These are phyloP conservation scores for Thalpophila matura DNA, from an alignment of 2,888 invertebrate genomes.

Conservation along the genomic window DNA sequence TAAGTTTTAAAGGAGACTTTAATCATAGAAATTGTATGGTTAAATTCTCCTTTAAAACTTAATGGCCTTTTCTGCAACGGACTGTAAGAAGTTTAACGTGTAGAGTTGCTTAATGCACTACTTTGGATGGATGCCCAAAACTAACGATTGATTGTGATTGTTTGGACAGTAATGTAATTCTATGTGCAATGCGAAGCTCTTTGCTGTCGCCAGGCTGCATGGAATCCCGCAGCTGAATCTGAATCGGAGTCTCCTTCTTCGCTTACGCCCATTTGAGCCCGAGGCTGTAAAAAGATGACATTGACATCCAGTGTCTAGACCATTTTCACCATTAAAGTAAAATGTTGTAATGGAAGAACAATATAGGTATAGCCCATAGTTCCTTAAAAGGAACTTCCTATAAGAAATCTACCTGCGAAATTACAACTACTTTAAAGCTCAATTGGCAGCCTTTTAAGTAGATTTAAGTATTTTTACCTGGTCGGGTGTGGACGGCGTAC, in stretches of 20 bases:
- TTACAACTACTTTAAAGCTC: too few relatives aligned
- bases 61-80: too few relatives aligned
- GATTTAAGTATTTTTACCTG: constrained; percentile 86
- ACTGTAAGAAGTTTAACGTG: too few relatives aligned
- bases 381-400: too few relatives aligned
- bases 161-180: background rate
- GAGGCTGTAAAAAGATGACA: constrained; percentile 72
- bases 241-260: constrained; percentile 95
- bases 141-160: background rate
- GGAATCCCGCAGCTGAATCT: constrained; percentile 97
- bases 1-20: too few relatives aligned
- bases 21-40: too few relatives aligned
- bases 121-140: background rate
- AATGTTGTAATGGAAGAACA: too few relatives aligned
- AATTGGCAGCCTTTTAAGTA: too few relatives aligned
- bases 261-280: constrained; percentile 78
- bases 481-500: constrained; percentile 93
- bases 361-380: too few relatives aligned
- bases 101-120: background rate
- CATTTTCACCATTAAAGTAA: background rate
- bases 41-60: too few relatives aligned
- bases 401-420: too few relatives aligned
- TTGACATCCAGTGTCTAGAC: background rate
- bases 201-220: constrained; percentile 84
- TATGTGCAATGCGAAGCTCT: constrained; percentile 79